phyloP scores from a whole-genome alignment of 1,140 invertebrate species.

The Frieseomelitta varia region DNA sequence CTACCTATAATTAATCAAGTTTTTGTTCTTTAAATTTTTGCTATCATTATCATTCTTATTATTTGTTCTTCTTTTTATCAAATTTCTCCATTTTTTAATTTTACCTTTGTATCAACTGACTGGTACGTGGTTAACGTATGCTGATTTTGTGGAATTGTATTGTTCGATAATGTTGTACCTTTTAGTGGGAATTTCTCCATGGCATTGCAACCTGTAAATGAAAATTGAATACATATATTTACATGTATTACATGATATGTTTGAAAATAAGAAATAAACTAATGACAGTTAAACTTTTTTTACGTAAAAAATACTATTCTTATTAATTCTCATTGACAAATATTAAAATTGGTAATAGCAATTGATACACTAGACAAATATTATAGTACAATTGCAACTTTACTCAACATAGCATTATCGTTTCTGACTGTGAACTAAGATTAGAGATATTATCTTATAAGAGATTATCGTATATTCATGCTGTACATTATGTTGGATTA shows the following conservation, averaged over 20 bases:
- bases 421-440: background rate
- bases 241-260: background rate
- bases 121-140: constrained; percentile 78
- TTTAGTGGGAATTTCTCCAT: constrained; percentile 82
- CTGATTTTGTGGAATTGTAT: constrained; percentile 72
- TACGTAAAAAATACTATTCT: background rate
- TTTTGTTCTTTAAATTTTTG: background rate
- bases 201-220: constrained; percentile 61
- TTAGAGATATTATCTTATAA: background rate
- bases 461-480: constrained; percentile 28
- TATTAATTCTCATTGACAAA: background rate
- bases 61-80: background rate
- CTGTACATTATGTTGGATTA: constrained; percentile 1
- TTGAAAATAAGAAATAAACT: background rate
- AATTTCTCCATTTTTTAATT: constrained; percentile 34
- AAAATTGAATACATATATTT: background rate
- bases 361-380: background rate
- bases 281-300: background rate
- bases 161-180: constrained; percentile 76
- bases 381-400: background rate
- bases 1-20: constrained; percentile 3
- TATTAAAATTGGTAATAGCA: background rate
- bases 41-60: background rate
- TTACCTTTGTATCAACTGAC: constrained; percentile 80
- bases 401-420: background rate